phyloP scores from a whole-genome alignment of 2,113 vertebrate genomes.

The Terrapene triunguis region DNA sequence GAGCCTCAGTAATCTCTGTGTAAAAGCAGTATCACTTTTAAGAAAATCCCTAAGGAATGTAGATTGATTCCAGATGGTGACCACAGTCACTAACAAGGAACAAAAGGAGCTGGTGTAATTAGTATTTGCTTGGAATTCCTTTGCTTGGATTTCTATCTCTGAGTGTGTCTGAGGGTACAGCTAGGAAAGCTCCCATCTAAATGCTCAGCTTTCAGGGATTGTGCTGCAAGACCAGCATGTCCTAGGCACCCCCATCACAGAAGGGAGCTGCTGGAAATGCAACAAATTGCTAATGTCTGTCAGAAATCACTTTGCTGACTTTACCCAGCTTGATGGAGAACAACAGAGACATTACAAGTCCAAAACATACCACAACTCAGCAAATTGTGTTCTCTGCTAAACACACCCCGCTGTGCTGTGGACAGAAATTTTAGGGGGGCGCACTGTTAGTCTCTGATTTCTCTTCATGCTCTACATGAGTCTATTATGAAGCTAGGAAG shows the following conservation, averaged over 20 bases:
- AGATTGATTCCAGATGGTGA: rapidly evolving
- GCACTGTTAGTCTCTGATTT: too few species aligned
- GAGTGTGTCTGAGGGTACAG: slow-evolving; percentile 19
- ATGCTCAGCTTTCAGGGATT: slow-evolving; percentile 41
- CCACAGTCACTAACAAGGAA: neutral
- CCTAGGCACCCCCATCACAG: neutral
- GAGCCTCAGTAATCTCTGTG: neutral
- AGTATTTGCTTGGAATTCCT: neutral
- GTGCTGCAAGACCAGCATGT: slow-evolving; percentile 38
- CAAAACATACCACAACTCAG: neutral
- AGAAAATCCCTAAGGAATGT: neutral
- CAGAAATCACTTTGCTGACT: slow-evolving; percentile 1
- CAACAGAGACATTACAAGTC: neutral
- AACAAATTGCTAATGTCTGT: slow-evolving; percentile 58
- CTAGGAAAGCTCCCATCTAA: slow-evolving; percentile 42
- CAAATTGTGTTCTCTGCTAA: neutral
- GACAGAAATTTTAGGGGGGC: neutral
- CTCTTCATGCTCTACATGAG: too few species aligned
- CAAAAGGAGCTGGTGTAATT: neutral
- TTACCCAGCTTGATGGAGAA: rapidly evolving
- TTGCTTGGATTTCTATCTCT: slow-evolving; percentile 7
- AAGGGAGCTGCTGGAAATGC: slow-evolving; percentile 38
- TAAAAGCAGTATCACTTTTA: neutral
- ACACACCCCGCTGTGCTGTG: neutral
- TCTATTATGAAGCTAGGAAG: neutral